Percentiles rank a stretch among this genome's conserved stretches.
These are phyloP conservation scores for Chinchilla lanigera DNA, from an alignment of 2,113 vertebrate species.

Conservation along the genomic window DNA sequence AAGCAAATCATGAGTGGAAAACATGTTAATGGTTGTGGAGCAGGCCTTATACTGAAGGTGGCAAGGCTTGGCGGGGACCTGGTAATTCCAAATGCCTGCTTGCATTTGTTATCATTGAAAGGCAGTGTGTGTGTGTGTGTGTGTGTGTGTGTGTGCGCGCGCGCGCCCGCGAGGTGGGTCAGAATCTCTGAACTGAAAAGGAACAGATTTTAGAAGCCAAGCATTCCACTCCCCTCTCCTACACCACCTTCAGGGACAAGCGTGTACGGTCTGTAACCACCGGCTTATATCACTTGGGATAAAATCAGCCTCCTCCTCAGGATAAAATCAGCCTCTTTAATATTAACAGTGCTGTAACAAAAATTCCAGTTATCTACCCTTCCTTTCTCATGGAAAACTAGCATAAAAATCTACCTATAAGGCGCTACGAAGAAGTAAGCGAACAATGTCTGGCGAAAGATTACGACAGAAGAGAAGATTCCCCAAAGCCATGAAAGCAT, in stretches of 20 bases:
- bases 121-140: neutral
- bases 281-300: conserved; percentile 18
- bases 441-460: conserved; percentile 7
- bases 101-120: conserved; percentile 32
- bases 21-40: conserved; percentile 28
- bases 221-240: neutral
- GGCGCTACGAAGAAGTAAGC: neutral
- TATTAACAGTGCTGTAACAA: neutral
- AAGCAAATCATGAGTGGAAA: conserved; percentile 52
- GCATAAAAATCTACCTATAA: conserved; percentile 29
- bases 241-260: neutral
- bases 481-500: neutral
- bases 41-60: conserved; percentile 32
- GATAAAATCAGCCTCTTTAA: conserved; percentile 49
- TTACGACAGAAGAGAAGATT: neutral
- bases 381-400: conserved; percentile 37
- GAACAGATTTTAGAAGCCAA: conserved; percentile 46
- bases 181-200: neutral
- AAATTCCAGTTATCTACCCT: neutral
- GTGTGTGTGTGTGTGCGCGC: too few relatives aligned
- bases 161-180: neutral
- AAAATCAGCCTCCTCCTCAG: conserved; percentile 43
- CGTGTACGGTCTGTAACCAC: neutral
- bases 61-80: conserved; percentile 1
- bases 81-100: conserved; percentile 46